Percentiles rank a stretch among this genome's conserved stretches.
Evolutionary conservation across 1,140 invertebrate genomes (phyloP).

Genomic region (Grapholita molesta): DNA sequence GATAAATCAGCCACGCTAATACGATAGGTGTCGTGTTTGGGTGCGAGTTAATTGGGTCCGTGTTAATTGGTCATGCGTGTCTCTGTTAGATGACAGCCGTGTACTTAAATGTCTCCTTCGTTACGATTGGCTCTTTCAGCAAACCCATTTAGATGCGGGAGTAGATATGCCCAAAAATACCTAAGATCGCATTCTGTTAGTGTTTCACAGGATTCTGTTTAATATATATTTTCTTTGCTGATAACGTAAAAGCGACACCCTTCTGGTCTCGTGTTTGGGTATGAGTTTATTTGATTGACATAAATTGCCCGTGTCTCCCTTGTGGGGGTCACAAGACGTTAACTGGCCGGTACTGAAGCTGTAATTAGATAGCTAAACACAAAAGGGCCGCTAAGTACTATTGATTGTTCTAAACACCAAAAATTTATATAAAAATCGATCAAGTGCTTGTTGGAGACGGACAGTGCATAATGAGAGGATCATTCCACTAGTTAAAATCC

Average conservation of each 20-base stretch:
- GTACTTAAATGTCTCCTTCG: not conserved
- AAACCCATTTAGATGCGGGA: not conserved
- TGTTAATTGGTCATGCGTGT: not conserved
- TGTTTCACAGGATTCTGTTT: too few species aligned
- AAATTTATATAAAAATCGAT: too few species aligned
- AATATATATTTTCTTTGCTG: too few species aligned
- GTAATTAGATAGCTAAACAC: not conserved
- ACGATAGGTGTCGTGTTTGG: not conserved
- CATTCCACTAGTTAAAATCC: too few species aligned
- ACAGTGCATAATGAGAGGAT: too few species aligned
- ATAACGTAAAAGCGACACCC: too few species aligned
- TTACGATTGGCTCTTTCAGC: not conserved
- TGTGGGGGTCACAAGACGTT: not conserved
- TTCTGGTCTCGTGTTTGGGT: not conserved
- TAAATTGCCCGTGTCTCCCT: not conserved
- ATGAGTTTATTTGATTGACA: not conserved
- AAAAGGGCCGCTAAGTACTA: too few species aligned
- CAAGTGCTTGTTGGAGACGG: too few species aligned
- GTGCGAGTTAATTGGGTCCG: not conserved
- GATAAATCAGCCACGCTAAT: not conserved
- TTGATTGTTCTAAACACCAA: too few species aligned
- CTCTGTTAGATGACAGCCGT: too few species aligned
- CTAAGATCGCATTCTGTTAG: too few species aligned
- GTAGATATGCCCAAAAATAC: too few species aligned
- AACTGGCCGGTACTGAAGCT: not conserved